Evolutionary conservation across 2,797 vertebrate species (phyloP).

Genomic region (Anniella stebbinsi): DNA sequence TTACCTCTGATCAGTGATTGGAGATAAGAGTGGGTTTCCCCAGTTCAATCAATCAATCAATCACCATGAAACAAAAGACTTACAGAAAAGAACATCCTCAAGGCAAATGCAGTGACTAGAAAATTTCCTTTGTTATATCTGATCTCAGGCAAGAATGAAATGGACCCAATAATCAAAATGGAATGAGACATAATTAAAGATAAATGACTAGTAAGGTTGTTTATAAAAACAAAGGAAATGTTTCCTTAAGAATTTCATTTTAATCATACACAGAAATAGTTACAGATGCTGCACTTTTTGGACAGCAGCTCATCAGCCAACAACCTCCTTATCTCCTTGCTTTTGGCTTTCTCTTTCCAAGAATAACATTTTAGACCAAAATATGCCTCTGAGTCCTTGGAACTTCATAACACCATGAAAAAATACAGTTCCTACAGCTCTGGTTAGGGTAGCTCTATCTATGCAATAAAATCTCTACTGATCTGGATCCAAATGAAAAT

Average conservation of each 20-base stretch:
- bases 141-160: conserved; percentile 58
- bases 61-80: conserved; percentile 37
- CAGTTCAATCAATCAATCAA: background rate
- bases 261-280: conserved; percentile 33
- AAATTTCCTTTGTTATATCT: conserved; percentile 39
- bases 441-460: too few relatives aligned
- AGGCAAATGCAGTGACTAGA: conserved; percentile 46
- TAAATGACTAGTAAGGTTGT: conserved; percentile 56
- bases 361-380: conserved; percentile 34
- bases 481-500: background rate
- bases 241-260: conserved; percentile 48
- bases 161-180: conserved; percentile 49
- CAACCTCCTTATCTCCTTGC: conserved; percentile 47
- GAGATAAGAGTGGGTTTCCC: too few relatives aligned
- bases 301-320: conserved; percentile 42
- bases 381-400: conserved; percentile 25
- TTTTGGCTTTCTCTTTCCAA: conserved; percentile 56
- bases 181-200: conserved; percentile 68
- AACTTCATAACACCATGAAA: background rate
- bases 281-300: conserved; percentile 11
- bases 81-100: background rate
- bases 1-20: too few relatives aligned
- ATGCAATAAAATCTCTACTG: too few relatives aligned
- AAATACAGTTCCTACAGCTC: background rate
- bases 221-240: conserved; percentile 62